A percentile compares a stretch with the other conserved stretches of the same genome.
These are phyloP conservation scores for Melipona bicolor DNA, from an alignment of 2,888 invertebrate species.

Conservation along the genomic window DNA sequence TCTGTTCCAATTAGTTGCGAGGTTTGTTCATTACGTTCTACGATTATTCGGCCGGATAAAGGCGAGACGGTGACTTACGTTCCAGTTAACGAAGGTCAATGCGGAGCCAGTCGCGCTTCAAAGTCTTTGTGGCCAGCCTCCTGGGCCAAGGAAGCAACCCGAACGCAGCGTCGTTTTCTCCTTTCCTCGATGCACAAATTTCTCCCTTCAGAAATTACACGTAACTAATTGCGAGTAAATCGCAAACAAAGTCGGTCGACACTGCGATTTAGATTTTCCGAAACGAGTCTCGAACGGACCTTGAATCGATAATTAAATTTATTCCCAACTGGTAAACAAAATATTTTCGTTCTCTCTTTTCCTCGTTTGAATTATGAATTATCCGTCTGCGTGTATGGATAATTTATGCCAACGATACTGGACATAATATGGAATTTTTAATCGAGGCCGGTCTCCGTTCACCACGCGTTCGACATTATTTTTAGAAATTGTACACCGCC, in stretches of 20 bases:
- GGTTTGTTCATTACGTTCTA: conserved; percentile 60
- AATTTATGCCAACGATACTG: background rate
- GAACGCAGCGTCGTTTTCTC: background rate
- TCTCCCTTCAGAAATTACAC: background rate
- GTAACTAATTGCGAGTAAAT: background rate
- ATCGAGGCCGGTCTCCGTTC: background rate
- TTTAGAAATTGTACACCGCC: conserved; percentile 24
- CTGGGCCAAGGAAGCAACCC: background rate
- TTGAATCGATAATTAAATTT: background rate
- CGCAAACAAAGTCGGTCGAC: background rate
- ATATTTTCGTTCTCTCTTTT: background rate
- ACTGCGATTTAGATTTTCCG: background rate
- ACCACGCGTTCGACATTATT: background rate
- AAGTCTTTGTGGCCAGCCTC: conserved; percentile 26
- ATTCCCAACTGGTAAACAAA: background rate
- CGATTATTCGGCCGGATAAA: conserved; percentile 58
- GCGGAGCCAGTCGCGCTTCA: conserved; percentile 25
- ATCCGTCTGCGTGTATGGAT: background rate
- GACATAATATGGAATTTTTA: background rate
- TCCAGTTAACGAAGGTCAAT: conserved; percentile 49
- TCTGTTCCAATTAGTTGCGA: conserved; percentile 62
- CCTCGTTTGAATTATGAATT: background rate
- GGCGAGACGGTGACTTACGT: conserved; percentile 52
- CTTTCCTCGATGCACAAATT: background rate
- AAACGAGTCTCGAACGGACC: no score